phyloP scores from a whole-genome alignment of 2,888 invertebrate genomes.

The Eledona agricola region DNA sequence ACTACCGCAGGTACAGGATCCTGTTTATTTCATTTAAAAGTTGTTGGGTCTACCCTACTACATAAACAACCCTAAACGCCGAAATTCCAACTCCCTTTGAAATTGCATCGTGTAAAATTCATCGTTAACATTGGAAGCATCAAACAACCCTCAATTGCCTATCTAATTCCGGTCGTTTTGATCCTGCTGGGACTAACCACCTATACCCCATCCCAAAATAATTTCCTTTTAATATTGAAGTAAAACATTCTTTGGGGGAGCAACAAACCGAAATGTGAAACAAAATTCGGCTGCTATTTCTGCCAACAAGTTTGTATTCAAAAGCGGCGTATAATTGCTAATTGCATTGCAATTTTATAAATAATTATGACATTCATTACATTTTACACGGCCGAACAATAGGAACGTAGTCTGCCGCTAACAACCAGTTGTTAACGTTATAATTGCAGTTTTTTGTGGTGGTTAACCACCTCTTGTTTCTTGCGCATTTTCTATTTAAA shows the following conservation, averaged over 20 bases:
- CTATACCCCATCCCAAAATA: slow-evolving; percentile 1
- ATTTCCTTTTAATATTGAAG: slow-evolving; percentile 13
- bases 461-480: slow-evolving; percentile 4
- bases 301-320: neutral
- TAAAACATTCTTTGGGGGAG: too few species aligned
- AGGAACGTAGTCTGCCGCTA: slow-evolving; percentile 13
- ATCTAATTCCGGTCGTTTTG: slow-evolving; percentile 1
- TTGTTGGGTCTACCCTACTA: too few species aligned
- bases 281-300: too few species aligned
- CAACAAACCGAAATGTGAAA: too few species aligned
- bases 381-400: slow-evolving; percentile 10
- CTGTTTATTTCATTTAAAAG: too few species aligned
- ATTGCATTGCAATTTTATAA: slow-evolving; percentile 1
- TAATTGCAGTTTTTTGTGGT: slow-evolving; percentile 18
- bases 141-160: slow-evolving; percentile 1
- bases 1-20: too few species aligned
- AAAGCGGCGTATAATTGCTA: neutral
- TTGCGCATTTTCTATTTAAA: too few species aligned
- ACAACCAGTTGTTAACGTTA: slow-evolving; percentile 11
- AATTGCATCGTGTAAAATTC: neutral
- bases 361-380: slow-evolving; percentile 9
- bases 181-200: slow-evolving; percentile 1
- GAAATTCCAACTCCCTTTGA: neutral
- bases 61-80: too few species aligned
- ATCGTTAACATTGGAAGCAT: neutral